phyloP scores from a whole-genome alignment of 2,113 vertebrate genomes.

The Ivindomyrus marchei region DNA sequence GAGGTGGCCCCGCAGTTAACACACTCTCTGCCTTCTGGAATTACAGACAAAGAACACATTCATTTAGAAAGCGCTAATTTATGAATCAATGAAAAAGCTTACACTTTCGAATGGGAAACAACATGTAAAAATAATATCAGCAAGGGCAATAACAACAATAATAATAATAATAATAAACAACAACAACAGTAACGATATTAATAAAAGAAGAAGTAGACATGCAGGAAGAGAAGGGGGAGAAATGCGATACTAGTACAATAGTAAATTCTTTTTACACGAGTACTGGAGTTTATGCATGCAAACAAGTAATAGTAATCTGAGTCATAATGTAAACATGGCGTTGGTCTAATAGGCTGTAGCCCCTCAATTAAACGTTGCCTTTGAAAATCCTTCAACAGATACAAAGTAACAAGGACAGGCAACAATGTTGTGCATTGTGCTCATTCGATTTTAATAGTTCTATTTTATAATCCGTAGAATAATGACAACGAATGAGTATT shows the following conservation, averaged over 20 bases:
- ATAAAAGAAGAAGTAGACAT: not conserved
- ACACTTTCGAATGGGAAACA: not conserved
- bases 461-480: not conserved
- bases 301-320: not conserved
- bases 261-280: not conserved
- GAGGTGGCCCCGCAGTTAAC: conserved; percentile 99
- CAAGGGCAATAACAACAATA: not conserved
- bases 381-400: not conserved
- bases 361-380: not conserved
- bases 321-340: not conserved
- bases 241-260: not conserved
- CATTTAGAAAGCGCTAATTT: conserved; percentile 37
- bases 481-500: not conserved
- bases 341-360: not conserved
- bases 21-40: conserved; percentile 98
- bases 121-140: not conserved
- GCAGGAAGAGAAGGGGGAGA: not conserved
- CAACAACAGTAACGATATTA: not conserved
- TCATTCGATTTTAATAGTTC: not conserved
- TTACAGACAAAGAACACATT: conserved; percentile 33
- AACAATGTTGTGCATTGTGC: not conserved
- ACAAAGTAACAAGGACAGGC: not conserved
- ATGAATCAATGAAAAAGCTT: conserved; percentile 25
- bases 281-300: not conserved
- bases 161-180: conserved; percentile 14